Base-by-base conservation (phyloP, 2,797 vertebrate species). In the Bucorvus abyssinicus region DNA sequence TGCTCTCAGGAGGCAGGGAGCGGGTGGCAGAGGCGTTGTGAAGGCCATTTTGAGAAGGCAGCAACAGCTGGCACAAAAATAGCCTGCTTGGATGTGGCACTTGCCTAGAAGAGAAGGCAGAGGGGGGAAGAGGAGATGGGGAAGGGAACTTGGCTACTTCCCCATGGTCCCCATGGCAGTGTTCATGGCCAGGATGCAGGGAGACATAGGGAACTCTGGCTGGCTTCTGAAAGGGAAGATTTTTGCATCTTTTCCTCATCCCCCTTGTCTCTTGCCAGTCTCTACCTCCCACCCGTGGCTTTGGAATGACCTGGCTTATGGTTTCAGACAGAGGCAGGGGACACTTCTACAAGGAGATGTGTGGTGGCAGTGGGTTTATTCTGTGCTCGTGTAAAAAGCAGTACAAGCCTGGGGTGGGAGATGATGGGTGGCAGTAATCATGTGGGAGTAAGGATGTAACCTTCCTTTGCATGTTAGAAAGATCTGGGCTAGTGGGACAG, bases 1-100 rank as follows among this genome's bases (percentile, higher is more conserved):
- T 56, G 50, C 84, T 91, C 84, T 91, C 87, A 53, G 63, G 90
- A 94, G 82, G 64, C 90, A 82, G 78, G 38, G 86, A 94, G 24
- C 0, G 1, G 87, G 55, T 1, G 0, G 79, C 55, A 53, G 73
- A 84, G 67, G 57, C 65, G 88, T 86, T 81, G 61, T 81, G 76
- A 87, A 82, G 76, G 75, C 89, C 65, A 53, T 85, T 84, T 86
- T 60, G 80, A 82, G 75, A 87, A 82, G 81, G 57, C 64, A 59
- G 71, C 68, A 68, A 77, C 61, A 10, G 8, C 49, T 8, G 8
- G 50, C 74, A 61, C 80, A 93, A 75, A 92, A 96, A 91, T 75
- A 95, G 82, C 75, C 69, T 75, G 57, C 38, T 79, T 0, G 0
- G 71, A 75, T 55, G 64, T 78, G 80, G 77, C 2, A 2, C 36